These are phyloP conservation scores for Maccullochella peelii DNA, from an alignment of 2,113 vertebrate genomes.

Conservation along the genomic window DNA sequence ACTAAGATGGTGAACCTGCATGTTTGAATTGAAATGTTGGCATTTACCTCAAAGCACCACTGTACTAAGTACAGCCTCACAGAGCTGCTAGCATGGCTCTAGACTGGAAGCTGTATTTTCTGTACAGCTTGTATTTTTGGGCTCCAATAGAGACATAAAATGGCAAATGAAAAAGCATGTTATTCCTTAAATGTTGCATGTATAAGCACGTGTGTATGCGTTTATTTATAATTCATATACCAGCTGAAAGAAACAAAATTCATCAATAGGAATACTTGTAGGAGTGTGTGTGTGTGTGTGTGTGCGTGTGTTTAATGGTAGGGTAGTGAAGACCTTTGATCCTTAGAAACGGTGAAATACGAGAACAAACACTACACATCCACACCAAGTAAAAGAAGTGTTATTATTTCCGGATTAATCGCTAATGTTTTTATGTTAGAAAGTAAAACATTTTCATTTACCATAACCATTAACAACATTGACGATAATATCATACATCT, in stretches of 20 bases:
- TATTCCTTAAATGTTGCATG: not conserved
- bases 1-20: too few relatives aligned
- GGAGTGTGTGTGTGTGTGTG: not conserved
- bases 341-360: not conserved
- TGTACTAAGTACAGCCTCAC: too few relatives aligned
- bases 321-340: not conserved
- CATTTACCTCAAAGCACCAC: too few relatives aligned
- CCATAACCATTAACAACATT: slow-evolving; percentile 26
- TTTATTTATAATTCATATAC: too few relatives aligned
- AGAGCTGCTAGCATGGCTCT: too few relatives aligned
- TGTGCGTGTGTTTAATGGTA: not conserved
- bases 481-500: slow-evolving; percentile 30
- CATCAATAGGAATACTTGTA: not conserved
- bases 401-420: slow-evolving; percentile 28
- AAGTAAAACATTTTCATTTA: slow-evolving; percentile 34
- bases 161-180: not conserved
- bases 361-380: not conserved
- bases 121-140: too few relatives aligned
- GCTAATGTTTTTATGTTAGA: slow-evolving; percentile 10
- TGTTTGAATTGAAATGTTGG: too few relatives aligned
- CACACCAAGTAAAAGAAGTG: not conserved
- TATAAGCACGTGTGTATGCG: too few relatives aligned
- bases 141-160: too few relatives aligned
- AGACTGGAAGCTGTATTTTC: too few relatives aligned
- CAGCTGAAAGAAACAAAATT: not conserved